Percentiles rank a stretch among this genome's conserved stretches.
Evolutionary conservation across 2,888 invertebrate genomes (phyloP).

Genomic region (Schizotus pectinicornis): DNA sequence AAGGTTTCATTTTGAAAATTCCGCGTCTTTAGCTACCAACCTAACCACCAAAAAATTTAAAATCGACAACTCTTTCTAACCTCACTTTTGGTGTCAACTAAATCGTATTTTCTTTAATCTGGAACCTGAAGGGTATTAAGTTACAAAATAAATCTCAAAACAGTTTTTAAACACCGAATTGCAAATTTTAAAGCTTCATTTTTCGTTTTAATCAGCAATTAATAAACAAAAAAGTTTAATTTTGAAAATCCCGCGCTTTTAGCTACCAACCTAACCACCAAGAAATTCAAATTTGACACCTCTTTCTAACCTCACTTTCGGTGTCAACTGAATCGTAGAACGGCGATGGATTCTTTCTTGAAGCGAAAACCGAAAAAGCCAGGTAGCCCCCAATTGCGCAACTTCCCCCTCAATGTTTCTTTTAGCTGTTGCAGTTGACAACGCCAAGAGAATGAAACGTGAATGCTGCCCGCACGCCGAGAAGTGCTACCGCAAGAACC

Average conservation of each 20-base stretch:
- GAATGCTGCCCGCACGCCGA: slow-evolving; percentile 76
- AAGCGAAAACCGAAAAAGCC: slow-evolving; percentile 29
- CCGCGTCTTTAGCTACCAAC: too few species aligned
- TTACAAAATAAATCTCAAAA: too few species aligned
- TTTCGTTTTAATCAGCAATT: too few species aligned
- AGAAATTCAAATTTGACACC: not conserved
- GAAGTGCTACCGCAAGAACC: slow-evolving; percentile 83
- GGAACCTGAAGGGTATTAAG: too few species aligned
- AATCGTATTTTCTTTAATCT: too few species aligned
- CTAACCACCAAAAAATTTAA: not conserved
- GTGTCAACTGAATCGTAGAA: not conserved
- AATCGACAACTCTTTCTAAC: not conserved
- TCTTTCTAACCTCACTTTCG: slow-evolving; percentile 12
- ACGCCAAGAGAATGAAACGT: slow-evolving; percentile 48
- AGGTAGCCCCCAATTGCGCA: not conserved
- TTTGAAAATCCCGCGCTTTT: too few species aligned
- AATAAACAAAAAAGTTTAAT: too few species aligned
- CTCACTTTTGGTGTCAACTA: slow-evolving; percentile 5
- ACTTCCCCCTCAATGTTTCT: not conserved
- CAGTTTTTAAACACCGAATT: too few species aligned
- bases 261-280: not conserved
- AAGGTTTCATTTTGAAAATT: too few species aligned
- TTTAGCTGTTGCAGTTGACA: not conserved
- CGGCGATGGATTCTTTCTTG: slow-evolving; percentile 33
- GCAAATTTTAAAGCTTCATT: too few species aligned